phyloP scores from a whole-genome alignment of 2,113 vertebrate species.

The Lepisosteus oculatus region DNA sequence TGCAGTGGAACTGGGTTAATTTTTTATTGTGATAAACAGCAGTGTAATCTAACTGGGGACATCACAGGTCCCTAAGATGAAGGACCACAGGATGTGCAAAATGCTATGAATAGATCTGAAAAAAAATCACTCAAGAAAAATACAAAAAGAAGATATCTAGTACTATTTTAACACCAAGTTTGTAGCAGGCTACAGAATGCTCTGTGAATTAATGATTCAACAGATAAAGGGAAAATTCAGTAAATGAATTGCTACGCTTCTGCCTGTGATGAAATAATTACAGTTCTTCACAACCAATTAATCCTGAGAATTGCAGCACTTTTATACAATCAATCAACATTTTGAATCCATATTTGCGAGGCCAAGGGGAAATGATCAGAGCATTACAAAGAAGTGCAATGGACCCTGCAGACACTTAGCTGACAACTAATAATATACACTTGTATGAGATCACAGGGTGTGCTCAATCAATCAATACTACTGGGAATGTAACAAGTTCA shows the following conservation, averaged over 20 bases:
- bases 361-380: slow-evolving; percentile 10
- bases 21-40: too few species aligned
- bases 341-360: slow-evolving; percentile 19
- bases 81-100: too few species aligned
- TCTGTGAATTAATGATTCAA: slow-evolving; percentile 16
- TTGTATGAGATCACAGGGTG: background rate
- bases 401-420: background rate
- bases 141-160: background rate
- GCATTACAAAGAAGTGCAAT: slow-evolving; percentile 3
- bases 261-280: slow-evolving; percentile 23
- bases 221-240: slow-evolving; percentile 16
- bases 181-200: slow-evolving; percentile 11
- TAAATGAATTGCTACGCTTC: slow-evolving; percentile 18
- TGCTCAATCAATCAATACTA: background rate
- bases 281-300: slow-evolving; percentile 27
- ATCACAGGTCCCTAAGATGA: too few species aligned
- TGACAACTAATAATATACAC: background rate
- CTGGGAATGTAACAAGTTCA: background rate
- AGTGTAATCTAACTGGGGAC: too few species aligned
- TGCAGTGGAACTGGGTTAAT: too few species aligned
- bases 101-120: too few species aligned
- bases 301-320: slow-evolving; percentile 17
- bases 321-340: slow-evolving; percentile 22
- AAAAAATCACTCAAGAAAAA: too few species aligned
- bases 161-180: background rate